phyloP scores from a whole-genome alignment of 1,140 invertebrate species.

The Drosophila oshimai region DNA sequence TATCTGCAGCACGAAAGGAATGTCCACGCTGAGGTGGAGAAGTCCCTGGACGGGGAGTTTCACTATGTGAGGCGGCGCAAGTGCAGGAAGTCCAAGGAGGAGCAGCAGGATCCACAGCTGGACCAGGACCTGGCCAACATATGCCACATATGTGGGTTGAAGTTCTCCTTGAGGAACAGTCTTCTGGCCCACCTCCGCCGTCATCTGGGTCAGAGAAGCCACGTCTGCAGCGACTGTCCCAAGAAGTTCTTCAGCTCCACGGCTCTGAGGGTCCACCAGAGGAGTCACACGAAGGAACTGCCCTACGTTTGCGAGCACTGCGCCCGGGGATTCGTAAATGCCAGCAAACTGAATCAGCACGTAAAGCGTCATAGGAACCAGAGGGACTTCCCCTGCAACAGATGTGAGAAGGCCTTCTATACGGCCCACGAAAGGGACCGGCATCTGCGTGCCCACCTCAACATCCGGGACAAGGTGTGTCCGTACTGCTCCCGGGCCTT shows the following conservation, averaged over 20 bases:
- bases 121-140: conserved; percentile 43
- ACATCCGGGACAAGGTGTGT: conserved; percentile 73
- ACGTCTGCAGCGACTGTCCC: conserved; percentile 56
- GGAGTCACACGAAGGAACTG: conserved; percentile 73
- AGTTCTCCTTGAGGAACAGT: conserved; percentile 65
- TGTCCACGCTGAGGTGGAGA: conserved; percentile 44
- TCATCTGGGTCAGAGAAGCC: conserved; percentile 52
- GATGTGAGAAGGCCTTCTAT: conserved; percentile 87
- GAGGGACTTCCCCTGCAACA: conserved; percentile 88
- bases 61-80: conserved; percentile 3
- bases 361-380: conserved; percentile 87
- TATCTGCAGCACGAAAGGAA: conserved; percentile 54
- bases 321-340: conserved; percentile 75
- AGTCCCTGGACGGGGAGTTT: conserved; percentile 10
- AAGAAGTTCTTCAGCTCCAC: conserved; percentile 73
- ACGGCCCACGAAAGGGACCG: conserved; percentile 70
- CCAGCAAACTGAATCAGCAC: conserved; percentile 84
- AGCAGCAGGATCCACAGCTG: neutral
- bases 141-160: conserved; percentile 73
- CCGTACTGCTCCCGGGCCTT: conserved; percentile 86
- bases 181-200: conserved; percentile 60
- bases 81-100: neutral
- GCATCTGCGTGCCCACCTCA: conserved; percentile 62
- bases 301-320: conserved; percentile 74
- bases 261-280: conserved; percentile 55